Base-by-base conservation (phyloP, 23 tunicate species). In the Ciona savignyi region DNA sequence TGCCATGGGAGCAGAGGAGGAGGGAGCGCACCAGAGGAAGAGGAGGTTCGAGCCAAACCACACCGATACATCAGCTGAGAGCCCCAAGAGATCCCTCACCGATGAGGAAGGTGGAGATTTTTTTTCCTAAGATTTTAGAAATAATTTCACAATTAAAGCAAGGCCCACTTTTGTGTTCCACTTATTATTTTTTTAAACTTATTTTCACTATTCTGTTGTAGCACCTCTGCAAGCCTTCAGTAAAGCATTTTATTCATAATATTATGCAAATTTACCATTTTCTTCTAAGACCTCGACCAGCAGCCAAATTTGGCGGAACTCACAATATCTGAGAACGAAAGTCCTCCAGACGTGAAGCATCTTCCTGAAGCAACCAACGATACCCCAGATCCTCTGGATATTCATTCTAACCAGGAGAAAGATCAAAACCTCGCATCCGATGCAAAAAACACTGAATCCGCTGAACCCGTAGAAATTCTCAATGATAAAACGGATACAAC, bases 301-400 rank as follows among this genome's bases (percentile, higher is more conserved):
- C 93, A 79, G 63, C 93, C 73, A 68, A 86, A 86, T 49, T 26
- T 86, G 68, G 93, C 93, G 32, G 93, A 86, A 56, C 70, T 86
- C 32, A 73, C 76, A 42, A 42, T 42, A 9, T 42, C 56, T 15
- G 56, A 42, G 56, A 42, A 9, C 9, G 56, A 42, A 15, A 15
- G n/a, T n/a, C n/a, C n/a, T n/a, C n/a, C n/a, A n/a, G n/a, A n/a
- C n/a, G n/a, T n/a, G n/a, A n/a, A n/a, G n/a, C n/a, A n/a, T n/a
- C n/a, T 42, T 42, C 15, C 11, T 42, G 15, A 42, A 42, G 56
- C 9, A 15, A 42, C 9, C 15, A 42, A 42, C 15, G 11, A 9
- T 9, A 42, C 56, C 56, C 15, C 56, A 6, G 56, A 15, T 6
- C 56, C 56, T 42, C 56, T 6, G 15, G 56, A 42, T 9, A 15